phyloP scores from a whole-genome alignment of 1,140 invertebrate genomes.

The Drosophila arizonae region DNA sequence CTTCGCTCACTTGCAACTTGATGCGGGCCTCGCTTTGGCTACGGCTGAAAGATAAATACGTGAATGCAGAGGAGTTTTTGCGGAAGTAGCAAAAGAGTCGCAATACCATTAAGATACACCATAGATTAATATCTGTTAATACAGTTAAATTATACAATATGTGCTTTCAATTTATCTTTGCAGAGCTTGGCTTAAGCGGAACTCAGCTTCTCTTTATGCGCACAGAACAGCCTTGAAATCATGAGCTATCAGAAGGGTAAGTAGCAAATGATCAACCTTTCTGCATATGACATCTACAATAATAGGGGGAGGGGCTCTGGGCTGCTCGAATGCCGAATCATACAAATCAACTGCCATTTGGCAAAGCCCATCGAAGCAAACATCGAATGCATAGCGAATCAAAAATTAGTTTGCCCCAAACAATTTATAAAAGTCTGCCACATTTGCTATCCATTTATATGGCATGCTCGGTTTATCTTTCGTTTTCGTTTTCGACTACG shows the following conservation, averaged over 20 bases:
- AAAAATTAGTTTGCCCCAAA: slow-evolving; percentile 39
- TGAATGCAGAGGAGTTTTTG: slow-evolving; percentile 60
- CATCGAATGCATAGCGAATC: slow-evolving; percentile 36
- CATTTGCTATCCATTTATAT: slow-evolving; percentile 44
- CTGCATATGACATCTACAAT: slow-evolving; percentile 42
- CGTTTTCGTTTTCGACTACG: too few species aligned
- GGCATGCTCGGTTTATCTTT: slow-evolving; percentile 32
- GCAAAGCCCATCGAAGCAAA: slow-evolving; percentile 27
- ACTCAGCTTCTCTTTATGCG: slow-evolving; percentile 47
- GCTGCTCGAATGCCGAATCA: slow-evolving; percentile 25
- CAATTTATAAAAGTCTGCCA: slow-evolving; percentile 53
- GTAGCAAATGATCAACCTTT: slow-evolving; percentile 47
- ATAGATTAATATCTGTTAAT: neutral
- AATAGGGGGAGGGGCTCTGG: too few species aligned
- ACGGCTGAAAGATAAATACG: slow-evolving; percentile 69
- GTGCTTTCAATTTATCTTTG: slow-evolving; percentile 17
- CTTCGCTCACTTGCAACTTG: slow-evolving; percentile 9
- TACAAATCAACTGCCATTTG: slow-evolving; percentile 31
- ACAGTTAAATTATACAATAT: too few species aligned
- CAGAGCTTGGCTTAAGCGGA: slow-evolving; percentile 29
- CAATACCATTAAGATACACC: neutral
- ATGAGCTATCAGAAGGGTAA: slow-evolving; percentile 82
- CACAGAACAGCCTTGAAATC: slow-evolving; percentile 52
- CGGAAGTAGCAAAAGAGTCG: slow-evolving; percentile 44
- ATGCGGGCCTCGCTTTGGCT: slow-evolving; percentile 73